phyloP scores from a whole-genome alignment of 2,113 vertebrate genomes.

The Melanerpes aurifrons region DNA sequence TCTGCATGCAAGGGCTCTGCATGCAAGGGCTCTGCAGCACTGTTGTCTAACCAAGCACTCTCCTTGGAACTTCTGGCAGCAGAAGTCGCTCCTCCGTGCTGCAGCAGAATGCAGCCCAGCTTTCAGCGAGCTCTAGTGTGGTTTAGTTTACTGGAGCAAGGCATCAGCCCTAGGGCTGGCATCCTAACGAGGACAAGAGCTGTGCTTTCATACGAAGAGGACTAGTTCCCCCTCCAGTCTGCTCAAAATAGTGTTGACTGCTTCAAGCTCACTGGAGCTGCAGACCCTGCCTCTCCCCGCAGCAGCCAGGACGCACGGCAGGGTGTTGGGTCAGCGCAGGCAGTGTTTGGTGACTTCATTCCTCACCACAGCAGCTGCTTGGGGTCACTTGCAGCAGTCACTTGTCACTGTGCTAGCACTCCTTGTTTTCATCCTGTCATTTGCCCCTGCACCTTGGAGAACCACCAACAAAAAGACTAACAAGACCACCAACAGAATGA shows the following conservation, averaged over 20 bases:
- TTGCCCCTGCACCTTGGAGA: background rate
- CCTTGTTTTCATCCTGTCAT: background rate
- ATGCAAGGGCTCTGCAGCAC: background rate
- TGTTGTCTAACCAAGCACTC: background rate
- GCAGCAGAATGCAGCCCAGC: background rate
- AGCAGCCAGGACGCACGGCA: background rate
- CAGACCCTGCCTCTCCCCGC: background rate
- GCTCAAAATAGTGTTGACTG: conserved; percentile 61
- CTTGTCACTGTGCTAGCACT: background rate
- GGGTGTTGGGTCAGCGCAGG: fast-evolving
- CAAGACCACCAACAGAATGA: background rate
- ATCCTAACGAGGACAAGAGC: conserved; percentile 44
- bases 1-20: background rate
- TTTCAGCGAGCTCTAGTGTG: background rate
- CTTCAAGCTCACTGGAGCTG: background rate
- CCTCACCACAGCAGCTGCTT: background rate
- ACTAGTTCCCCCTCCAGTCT: conserved; percentile 72
- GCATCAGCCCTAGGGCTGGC: conserved; percentile 29
- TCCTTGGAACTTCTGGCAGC: background rate
- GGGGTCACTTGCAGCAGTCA: background rate
- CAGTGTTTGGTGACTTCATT: background rate
- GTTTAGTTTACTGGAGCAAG: conserved; percentile 11
- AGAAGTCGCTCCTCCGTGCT: background rate
- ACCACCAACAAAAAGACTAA: background rate
- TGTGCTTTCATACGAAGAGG: conserved; percentile 53